Base-by-base conservation (phyloP, 1,140 invertebrate genomes). In the Drosophila mayri region DNA sequence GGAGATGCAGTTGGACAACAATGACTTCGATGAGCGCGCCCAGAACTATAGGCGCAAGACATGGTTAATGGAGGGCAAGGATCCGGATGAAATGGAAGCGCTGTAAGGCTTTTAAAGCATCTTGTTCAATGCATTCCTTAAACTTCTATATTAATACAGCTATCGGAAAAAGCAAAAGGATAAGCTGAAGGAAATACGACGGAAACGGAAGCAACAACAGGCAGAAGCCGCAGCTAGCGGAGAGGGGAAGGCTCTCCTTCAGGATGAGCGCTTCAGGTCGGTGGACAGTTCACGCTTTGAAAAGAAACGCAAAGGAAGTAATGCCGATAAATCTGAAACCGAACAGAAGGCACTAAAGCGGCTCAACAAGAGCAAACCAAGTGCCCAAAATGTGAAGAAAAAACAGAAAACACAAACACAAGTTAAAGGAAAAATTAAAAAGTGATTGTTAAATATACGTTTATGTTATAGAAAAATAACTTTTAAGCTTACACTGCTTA, bases 1-100 rank as follows among this genome's bases (percentile, higher is more conserved):
- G 9, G 97, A 98, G 93, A 97, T 99, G 52, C 95, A 96, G 88
- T 93, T 99, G 25, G 98, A 99, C 87, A 97, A 98, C 92, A 95
- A 95, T 74, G 97, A 99, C 90, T 98, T 98, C 93, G 97, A 97
- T 90, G 97, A 99, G 92, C 95, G 96, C 64, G 97, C 96, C 81
- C 94, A 95, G 75, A 98, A 97, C 57, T 98, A 99, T 93, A 96
- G 97, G 82, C 94, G 96, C 64, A 99, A 99, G 91, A 95, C 97
- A 59, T 95, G 97, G 93, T 96, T 99, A 64, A 91, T 97, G 77
- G 96, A 97, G 83, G 98, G 97, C 32, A 95, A 96, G 75, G 95
- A 97, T 93, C 96, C 96, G 0, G 96, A 97, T 57, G 94, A 95
- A 91, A 95, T 96, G 91, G 96, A 96, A 85, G 92, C 93, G 4